These are phyloP conservation scores for Macrosteles quadrilineatus DNA, from an alignment of 1,140 invertebrate genomes.

Conservation along the genomic window DNA sequence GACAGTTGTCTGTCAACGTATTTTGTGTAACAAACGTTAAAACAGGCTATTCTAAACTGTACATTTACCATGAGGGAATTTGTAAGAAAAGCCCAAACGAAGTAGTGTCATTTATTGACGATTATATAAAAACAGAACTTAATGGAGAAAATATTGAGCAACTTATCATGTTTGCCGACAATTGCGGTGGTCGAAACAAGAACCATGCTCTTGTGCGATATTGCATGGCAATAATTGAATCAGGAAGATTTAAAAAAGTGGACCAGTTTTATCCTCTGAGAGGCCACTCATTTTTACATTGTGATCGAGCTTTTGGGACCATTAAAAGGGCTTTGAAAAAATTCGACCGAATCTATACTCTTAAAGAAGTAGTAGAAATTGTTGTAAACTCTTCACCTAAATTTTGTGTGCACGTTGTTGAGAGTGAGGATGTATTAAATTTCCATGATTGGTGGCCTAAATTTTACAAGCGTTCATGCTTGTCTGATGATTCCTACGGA, in stretches of 20 bases:
- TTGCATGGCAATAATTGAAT: conserved; percentile 29
- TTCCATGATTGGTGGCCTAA: conserved; percentile 32
- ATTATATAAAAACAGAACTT: conserved; percentile 37
- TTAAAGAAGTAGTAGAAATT: conserved; percentile 27
- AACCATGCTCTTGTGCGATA: conserved; percentile 33
- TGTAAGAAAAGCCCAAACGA: conserved; percentile 42
- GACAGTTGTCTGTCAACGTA: conserved; percentile 39
- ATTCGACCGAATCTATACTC: conserved; percentile 24
- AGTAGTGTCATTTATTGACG: conserved; percentile 35
- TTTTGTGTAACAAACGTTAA: conserved; percentile 42
- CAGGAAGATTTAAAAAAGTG: conserved; percentile 23
- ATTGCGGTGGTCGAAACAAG: conserved; percentile 34
- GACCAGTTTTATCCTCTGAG: conserved; percentile 30
- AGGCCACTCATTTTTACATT: conserved; percentile 24
- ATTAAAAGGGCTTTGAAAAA: conserved; percentile 25
- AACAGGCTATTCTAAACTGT: conserved; percentile 37
- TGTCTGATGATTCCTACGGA: conserved; percentile 8
- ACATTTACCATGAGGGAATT: conserved; percentile 41
- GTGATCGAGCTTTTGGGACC: conserved; percentile 31
- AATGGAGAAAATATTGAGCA: conserved; percentile 37
- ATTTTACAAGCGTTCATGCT: conserved; percentile 26
- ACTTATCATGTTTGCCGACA: conserved; percentile 43
- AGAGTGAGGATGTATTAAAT: conserved; percentile 24
- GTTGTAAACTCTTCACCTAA: conserved; percentile 15
- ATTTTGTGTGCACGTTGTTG: conserved; percentile 26